Base-by-base conservation (phyloP, 2,888 invertebrate species). In the Eucriotettix oculatus region DNA sequence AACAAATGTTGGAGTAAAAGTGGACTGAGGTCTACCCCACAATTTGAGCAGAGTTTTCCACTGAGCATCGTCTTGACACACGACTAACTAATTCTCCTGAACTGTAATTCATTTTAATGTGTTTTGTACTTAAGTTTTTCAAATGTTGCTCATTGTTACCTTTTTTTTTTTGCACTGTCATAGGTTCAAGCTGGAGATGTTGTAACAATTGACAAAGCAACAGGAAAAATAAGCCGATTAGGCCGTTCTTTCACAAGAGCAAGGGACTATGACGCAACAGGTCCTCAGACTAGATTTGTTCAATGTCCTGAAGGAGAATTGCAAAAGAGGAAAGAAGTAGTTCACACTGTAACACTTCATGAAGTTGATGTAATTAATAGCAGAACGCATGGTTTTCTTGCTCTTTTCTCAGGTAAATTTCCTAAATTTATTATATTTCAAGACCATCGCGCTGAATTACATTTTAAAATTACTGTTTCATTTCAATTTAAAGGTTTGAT, bases 281-380 rank as follows among this genome's bases (percentile, higher is more conserved):
- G 91, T 69, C 75, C 82, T 14, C 78, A 79, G 69, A 77, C 77
- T 52, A 82, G 94, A 64, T 98, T 98, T 75, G 96, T 99, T 0
- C 96, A 97, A 68, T 98, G 98, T 71, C 99, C 99, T 0, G 97
- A 98, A 69, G 99, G 99, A 0, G 99, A 99, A 73, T 77, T 99
- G 11, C 98, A 99, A 76, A 99, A 99, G 71, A 82, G 98, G 29
- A 96, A 97, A 71, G 94, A 98, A 76, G 95, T 90, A 0, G 95
- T 97, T 0, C 98, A 99, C 72, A 99, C 97, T 0, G 98, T 99
- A 0, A 95, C 95, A 0, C 75, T 99, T n/a, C 99, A 99, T 71
- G 99, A 99, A 72, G 94, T 99, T 59, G 99, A 99, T 72, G 99
- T 99, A 9, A 99, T 99, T 70, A 99, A 99, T 72, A 96, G 95